phyloP scores from a whole-genome alignment of 2,113 vertebrate genomes.

The Orientallactaga bullata region DNA sequence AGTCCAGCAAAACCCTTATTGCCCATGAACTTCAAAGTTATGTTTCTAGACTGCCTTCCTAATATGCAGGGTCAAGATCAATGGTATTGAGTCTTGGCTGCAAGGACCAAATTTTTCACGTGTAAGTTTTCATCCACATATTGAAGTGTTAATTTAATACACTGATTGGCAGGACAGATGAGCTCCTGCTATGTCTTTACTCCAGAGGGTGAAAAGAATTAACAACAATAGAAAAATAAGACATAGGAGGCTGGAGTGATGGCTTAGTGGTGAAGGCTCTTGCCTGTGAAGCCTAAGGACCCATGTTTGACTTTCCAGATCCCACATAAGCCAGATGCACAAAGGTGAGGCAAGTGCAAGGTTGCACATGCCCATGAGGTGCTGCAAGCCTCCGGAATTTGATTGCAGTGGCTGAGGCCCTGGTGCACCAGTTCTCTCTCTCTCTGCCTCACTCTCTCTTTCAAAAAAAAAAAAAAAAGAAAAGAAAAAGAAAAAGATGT shows the following conservation, averaged over 20 bases:
- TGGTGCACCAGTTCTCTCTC: no score
- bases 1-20: background rate
- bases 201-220: conserved; percentile 61
- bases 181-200: conserved; percentile 49
- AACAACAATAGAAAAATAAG: conserved; percentile 1
- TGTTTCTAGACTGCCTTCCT: conserved; percentile 53
- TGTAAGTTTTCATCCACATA: background rate
- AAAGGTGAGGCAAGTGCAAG: no score
- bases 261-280: no score
- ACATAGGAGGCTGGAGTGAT: no score
- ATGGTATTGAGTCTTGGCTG: conserved; percentile 59
- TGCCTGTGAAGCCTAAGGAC: no score
- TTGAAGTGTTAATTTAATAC: conserved; percentile 70
- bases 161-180: conserved; percentile 55
- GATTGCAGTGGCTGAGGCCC: no score
- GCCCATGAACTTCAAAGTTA: conserved; percentile 32
- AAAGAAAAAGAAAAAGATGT: conserved; percentile 41
- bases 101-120: conserved; percentile 67
- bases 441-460: no score
- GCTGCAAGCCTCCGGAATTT: no score
- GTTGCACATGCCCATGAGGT: no score
- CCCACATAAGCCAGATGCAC: no score
- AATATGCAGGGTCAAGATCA: conserved; percentile 48
- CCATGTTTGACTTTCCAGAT: no score
- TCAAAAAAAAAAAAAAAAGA: no score